Evolutionary conservation across 1,140 invertebrate species (phyloP), one percentile per base, ranked within the genome.

Genomic region (Brachionus rotundiformis): DNA sequence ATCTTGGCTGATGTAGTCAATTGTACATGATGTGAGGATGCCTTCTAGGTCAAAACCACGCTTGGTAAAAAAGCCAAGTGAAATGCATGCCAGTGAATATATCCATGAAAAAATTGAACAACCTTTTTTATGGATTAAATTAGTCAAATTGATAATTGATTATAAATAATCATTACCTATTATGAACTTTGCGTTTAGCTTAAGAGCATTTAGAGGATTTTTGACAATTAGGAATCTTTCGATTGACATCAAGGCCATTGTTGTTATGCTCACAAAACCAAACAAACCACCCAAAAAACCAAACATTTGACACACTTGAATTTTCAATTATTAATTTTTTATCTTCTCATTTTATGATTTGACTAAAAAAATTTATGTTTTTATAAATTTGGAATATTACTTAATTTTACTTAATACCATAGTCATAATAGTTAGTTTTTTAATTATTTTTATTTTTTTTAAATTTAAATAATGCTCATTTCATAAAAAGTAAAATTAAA

Each of bases 31-130:
- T 23, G 79, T 81, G 6, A 63, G 23, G 13, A 65, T 49, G 4
- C 79, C 79, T 31, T 63, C 76, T n/a, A 79, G 36, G 11, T 33
- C 76, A 59, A 79, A 79, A 29, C 59, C 76, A 19, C 47, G 44
- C 3, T 59, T 59, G 33, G 44, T 59, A 41, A 79, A 63, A 36
- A 79, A 63, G 2, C 44, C 31, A 33, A 79, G 29, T 11, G 44
- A 39, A n/a, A 79, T 59, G 5, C 47, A 79, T 13, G 19, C 1
- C 7, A 59, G 25, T 11, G 59, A 59, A 31, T 79, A 79, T 13
- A 23, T 29, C 76, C 76, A 54, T 25, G 76, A 36, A 79, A 63
- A 79, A 13, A 7, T 10, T 10, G 47, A 59, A 36, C 76, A 63
- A 13, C 29, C 76, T 63, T 61, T 19, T 7, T 11, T n/a, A n/a